These are phyloP conservation scores for Ecdyonurus torrentis DNA, from an alignment of 2,888 invertebrate genomes.

Conservation along the genomic window DNA sequence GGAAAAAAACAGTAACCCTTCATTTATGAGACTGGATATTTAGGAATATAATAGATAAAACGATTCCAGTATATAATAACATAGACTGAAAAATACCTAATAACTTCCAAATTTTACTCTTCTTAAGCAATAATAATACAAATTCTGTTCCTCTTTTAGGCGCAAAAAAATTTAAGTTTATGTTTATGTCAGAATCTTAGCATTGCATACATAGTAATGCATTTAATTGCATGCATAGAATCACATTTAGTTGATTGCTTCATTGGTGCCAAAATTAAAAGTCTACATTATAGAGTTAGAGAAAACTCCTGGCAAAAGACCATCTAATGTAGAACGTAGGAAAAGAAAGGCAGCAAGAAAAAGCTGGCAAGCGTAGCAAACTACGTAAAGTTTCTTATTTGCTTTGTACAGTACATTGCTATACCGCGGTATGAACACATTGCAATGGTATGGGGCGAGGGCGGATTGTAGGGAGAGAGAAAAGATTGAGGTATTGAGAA, in stretches of 20 bases:
- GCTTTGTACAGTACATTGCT: not conserved
- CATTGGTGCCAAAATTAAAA: not conserved
- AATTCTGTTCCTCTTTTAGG: too few relatives aligned
- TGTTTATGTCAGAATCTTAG: too few relatives aligned
- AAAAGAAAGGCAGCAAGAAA: not conserved
- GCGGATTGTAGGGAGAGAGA: not conserved
- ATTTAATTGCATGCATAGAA: too few relatives aligned
- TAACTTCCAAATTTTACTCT: too few relatives aligned
- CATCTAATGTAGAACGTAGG: not conserved
- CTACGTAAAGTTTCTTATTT: not conserved
- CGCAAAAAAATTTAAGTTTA: too few relatives aligned
- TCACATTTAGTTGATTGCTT: not conserved
- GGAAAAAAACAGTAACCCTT: too few relatives aligned
- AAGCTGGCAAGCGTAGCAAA: not conserved
- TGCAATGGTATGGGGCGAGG: not conserved
- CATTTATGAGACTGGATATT: too few relatives aligned
- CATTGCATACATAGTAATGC: too few relatives aligned
- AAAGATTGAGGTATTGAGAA: not conserved
- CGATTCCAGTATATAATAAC: too few relatives aligned
- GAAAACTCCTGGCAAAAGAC: not conserved
- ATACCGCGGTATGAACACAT: not conserved
- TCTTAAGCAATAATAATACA: too few relatives aligned
- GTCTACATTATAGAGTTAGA: not conserved
- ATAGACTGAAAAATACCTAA: too few relatives aligned
- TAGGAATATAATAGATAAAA: too few relatives aligned